Base-by-base conservation (phyloP, 2,888 invertebrate genomes). In the Oligia fasciuncula region DNA sequence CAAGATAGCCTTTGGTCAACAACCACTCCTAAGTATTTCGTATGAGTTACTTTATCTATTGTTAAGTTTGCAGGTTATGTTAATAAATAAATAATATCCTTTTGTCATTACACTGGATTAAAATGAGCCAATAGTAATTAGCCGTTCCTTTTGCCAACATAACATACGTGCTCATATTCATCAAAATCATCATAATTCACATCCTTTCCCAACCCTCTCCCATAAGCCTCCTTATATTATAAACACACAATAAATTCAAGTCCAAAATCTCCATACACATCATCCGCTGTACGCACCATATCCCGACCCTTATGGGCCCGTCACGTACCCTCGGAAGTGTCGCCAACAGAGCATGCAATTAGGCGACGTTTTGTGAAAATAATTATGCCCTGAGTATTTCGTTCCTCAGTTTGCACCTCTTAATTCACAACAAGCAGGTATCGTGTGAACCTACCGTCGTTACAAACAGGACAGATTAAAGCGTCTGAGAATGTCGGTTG, bases 361-460 rank as follows among this genome's bases (percentile, higher is more conserved):
- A 96, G 94, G 93, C 93, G 89, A 92, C 93, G 94, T 95, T 96
- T 95, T 95, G 95, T 94, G 92, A 94, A 94, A 94, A 95, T 95
- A 95, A 95, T 95, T 95, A 95, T 93, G 92, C 90, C 90, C 90
- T 87, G 92, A 92, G 91, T 92, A 93, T 94, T 93, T 89, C 73
- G 88, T 80, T 87, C 88, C 90, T 89, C 81, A 85, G 90, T 91
- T 90, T 89, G 89, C 93, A 93, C 93, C 93, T 94, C 94, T 94
- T 93, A 92, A 93, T 94, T 93, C 91, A 91, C 88, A 86, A 90
- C 90, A 92, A 90, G 90, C 91, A 91, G 91, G 91, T 90, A 90
- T 87, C 88, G 89, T 85, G 88, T 84, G 86, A 85, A 88, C 84
- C 85, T 79, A 85, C 84, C 85, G 82, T 87, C 80, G 82, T 88